A percentile compares a stretch with the other conserved stretches of the same genome.
Conservation (phyloP, 1,140 invertebrate species). For the Rhopalosiphum maidis region DNA sequence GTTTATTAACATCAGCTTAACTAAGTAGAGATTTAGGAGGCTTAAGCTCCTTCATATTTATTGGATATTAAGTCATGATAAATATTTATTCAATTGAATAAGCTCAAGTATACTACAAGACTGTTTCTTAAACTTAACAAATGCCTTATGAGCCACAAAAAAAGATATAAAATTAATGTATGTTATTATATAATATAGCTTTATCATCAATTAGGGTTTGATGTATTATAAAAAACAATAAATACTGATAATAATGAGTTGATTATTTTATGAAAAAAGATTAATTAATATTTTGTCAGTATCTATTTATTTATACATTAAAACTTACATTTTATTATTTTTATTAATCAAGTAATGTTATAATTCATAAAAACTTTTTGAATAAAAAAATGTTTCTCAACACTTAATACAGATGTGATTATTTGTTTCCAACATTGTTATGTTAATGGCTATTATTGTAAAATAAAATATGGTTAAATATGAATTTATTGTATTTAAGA, state of each 20-base stretch:
- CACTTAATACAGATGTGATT: not conserved
- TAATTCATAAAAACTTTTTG: not conserved
- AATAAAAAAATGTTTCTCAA: not conserved
- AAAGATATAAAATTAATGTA: not conserved
- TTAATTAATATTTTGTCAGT: not conserved
- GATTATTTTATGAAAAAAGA: no score
- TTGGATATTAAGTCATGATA: no score
- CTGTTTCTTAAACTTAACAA: no score
- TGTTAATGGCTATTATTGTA: not conserved
- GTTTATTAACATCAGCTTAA: no score
- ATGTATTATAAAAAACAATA: not conserved
- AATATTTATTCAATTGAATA: no score
- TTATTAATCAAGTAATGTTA: not conserved
- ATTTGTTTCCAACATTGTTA: not conserved
- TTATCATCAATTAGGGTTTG: not conserved
- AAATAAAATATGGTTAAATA: not conserved
- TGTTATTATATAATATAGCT: not conserved
- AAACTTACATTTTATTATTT: not conserved
- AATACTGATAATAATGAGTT: no score
- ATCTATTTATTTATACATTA: not conserved
- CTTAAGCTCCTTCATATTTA: no score
- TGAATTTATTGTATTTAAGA: not conserved
- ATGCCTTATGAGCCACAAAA: not conserved
- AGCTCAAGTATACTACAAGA: no score
- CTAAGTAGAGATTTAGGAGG: no score